Percentiles rank a stretch among this genome's conserved stretches.
These are phyloP conservation scores for Heliconius erato DNA, from an alignment of 2,888 invertebrate species.

Conservation along the genomic window DNA sequence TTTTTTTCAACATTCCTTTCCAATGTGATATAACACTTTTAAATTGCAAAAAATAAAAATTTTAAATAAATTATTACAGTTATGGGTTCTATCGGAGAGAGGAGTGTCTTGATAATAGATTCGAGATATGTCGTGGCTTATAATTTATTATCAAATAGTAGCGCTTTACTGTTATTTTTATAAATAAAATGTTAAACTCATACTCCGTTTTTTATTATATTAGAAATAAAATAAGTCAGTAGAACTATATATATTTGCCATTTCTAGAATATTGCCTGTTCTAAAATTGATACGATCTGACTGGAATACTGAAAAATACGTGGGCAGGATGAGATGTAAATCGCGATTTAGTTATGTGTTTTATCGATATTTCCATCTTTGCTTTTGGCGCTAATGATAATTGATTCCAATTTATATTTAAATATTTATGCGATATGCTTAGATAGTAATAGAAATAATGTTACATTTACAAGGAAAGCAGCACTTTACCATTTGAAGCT, in stretches of 20 bases:
- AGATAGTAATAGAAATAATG: conserved; percentile 36
- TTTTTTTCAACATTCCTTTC: no score
- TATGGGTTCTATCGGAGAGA: no score
- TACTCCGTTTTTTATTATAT: neutral
- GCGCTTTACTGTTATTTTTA: no score
- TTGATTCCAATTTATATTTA: conserved; percentile 72
- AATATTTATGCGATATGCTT: conserved; percentile 41
- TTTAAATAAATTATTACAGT: no score
- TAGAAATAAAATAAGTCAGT: neutral
- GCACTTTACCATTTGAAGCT: no score
- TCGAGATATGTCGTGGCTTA: no score
- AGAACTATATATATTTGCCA: conserved; percentile 4
- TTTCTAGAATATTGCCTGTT: conserved; percentile 30
- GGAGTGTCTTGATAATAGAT: no score
- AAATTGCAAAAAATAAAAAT: no score
- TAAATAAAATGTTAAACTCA: no score
- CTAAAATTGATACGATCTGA: conserved; percentile 35
- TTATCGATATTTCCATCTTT: conserved; percentile 68
- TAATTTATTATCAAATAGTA: no score
- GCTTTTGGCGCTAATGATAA: conserved; percentile 73
- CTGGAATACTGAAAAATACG: conserved; percentile 75
- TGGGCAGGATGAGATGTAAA: conserved; percentile 70
- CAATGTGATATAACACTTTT: no score
- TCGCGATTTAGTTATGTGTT: conserved; percentile 68
- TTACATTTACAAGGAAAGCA: conserved; percentile 5